Conservation (phyloP, 1,140 invertebrate genomes). For the Drosophila aff. region DNA sequence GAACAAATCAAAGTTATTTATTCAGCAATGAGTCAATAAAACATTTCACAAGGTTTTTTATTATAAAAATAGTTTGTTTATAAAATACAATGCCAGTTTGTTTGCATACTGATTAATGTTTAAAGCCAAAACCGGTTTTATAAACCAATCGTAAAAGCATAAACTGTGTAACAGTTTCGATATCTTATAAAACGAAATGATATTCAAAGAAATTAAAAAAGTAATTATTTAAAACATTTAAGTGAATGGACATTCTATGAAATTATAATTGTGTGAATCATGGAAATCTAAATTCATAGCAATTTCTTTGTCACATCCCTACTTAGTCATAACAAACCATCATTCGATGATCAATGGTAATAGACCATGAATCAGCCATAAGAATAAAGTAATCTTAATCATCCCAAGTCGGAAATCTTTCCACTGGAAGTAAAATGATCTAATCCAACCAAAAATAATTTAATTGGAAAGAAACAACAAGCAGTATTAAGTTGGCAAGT, state of each 20-base stretch:
- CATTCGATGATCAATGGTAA: slow-evolving; percentile 5
- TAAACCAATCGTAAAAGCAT: too few relatives aligned
- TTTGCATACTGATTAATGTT: not conserved
- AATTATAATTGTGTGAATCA: not conserved
- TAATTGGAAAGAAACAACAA: slow-evolving; percentile 4
- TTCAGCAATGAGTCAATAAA: not conserved
- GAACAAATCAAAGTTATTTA: slow-evolving; percentile 7
- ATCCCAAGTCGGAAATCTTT: not conserved
- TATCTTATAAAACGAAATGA: too few relatives aligned
- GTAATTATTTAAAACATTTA: too few relatives aligned
- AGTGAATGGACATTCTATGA: too few relatives aligned
- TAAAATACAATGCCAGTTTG: not conserved
- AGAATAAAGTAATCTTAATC: slow-evolving; percentile 2
- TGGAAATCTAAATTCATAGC: too few relatives aligned
- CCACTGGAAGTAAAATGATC: slow-evolving; percentile 12
- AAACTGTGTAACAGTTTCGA: too few relatives aligned
- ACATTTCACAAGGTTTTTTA: not conserved
- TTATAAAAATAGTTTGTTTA: too few relatives aligned
- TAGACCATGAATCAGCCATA: slow-evolving; percentile 9
- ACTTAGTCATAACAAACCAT: slow-evolving; percentile 6
- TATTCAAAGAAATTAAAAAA: too few relatives aligned
- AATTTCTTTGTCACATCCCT: not conserved
- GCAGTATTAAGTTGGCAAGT: slow-evolving; percentile 1
- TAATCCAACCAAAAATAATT: slow-evolving; percentile 25
- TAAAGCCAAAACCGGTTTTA: not conserved